A percentile compares a stretch with the other conserved stretches of the same genome.
Evolutionary conservation across 2,113 vertebrate species (phyloP).

Genomic region (Aphelocoma coerulescens): DNA sequence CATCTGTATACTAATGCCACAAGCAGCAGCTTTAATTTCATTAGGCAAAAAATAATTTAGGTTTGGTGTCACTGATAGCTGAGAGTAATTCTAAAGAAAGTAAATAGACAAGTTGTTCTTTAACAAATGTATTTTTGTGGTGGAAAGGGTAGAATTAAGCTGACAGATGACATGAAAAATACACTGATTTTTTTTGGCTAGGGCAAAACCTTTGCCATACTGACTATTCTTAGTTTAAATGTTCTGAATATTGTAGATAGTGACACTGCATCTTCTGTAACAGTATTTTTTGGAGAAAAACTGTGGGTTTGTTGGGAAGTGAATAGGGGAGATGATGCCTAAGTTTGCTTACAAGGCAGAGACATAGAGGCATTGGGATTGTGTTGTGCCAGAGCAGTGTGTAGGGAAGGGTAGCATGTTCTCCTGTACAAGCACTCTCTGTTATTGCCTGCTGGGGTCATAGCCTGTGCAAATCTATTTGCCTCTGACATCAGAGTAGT

Average conservation of each 20-base stretch:
- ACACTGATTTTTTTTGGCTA: neutral
- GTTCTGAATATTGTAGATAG: neutral
- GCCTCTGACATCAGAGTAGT: neutral
- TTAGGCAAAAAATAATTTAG: neutral
- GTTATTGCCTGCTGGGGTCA: neutral
- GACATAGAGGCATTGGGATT: fast-evolving
- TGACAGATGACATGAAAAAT: neutral
- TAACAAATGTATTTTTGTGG: neutral
- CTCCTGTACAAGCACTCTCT: neutral
- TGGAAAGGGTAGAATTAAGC: neutral
- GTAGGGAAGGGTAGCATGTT: neutral
- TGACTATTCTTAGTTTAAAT: neutral
- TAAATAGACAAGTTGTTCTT: neutral
- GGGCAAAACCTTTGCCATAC: neutral
- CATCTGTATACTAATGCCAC: neutral
- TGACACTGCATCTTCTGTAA: neutral
- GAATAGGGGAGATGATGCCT: neutral
- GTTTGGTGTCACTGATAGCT: neutral
- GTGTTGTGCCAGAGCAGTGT: neutral
- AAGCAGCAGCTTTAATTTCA: neutral
- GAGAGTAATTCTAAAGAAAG: neutral
- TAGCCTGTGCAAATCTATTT: neutral
- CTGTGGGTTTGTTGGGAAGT: neutral
- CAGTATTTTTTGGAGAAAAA: neutral
- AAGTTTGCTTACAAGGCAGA: neutral